Evolutionary conservation across 2,888 invertebrate species (phyloP).

Genomic region (Sesamia inferens): DNA sequence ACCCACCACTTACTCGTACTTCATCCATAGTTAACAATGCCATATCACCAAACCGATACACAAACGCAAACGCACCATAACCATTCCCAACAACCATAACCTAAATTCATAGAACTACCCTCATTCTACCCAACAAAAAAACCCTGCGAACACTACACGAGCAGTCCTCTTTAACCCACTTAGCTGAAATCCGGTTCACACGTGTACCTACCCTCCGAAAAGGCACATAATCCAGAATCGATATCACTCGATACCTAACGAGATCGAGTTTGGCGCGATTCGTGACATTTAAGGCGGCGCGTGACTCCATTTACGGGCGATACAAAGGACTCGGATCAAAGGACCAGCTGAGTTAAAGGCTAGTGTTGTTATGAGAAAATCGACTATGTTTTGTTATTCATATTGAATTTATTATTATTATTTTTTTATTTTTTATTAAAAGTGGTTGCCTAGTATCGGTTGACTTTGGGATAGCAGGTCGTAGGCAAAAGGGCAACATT

Average conservation of each 20-base stretch:
- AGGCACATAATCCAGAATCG: conserved; percentile 73
- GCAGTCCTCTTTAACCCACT: conserved; percentile 61
- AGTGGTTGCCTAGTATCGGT: not conserved
- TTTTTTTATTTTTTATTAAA: not conserved
- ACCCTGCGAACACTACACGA: conserved; percentile 31
- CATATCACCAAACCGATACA: not conserved
- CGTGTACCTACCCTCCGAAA: conserved; percentile 61
- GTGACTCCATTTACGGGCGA: conserved; percentile 81
- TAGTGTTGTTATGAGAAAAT: conserved; percentile 51
- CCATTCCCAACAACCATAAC: conserved; percentile 21
- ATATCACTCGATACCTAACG: conserved; percentile 75
- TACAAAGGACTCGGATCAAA: conserved; percentile 80
- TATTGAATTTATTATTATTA: not conserved
- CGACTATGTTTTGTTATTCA: conserved; percentile 30
- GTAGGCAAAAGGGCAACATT: too few relatives aligned
- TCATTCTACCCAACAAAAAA: conserved; percentile 27
- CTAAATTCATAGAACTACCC: conserved; percentile 38
- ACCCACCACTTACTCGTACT: not conserved
- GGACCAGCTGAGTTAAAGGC: conserved; percentile 61
- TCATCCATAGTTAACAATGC: not conserved
- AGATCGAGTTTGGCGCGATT: conserved; percentile 79
- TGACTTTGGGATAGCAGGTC: not conserved
- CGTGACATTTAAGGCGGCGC: conserved; percentile 81
- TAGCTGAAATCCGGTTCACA: conserved; percentile 67
- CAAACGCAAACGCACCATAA: conserved; percentile 22